Base-by-base conservation (phyloP, 2,113 vertebrate species). In the Gnathonemus echidnorhynchus region DNA sequence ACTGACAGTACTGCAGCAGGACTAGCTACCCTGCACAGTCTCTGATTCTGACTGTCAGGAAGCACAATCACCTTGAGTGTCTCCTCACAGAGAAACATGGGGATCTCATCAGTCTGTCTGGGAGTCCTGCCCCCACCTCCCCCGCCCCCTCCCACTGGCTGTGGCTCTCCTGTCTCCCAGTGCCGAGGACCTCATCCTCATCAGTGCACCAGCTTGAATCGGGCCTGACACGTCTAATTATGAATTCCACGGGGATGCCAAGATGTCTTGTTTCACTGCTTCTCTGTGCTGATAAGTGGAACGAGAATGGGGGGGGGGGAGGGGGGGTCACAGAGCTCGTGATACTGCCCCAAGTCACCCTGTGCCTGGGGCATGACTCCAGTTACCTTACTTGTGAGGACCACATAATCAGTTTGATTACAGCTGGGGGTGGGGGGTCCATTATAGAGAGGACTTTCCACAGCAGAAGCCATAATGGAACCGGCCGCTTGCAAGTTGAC, bases 391-490 rank as follows among this genome's bases (percentile, higher is more conserved):
- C 80, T 46, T 48, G 80, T 39, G 27, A 39, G 48, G 24, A 10
- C 27, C 62, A 66, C n/a, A 3, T 70, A 80, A 80, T 80, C 70
- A 50, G 42, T 89, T 89, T 80, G 50, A 89, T 52, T 80, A 80
- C 88, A 52, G 66, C 27, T 89, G 35, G 66, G 42, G 19, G 58
- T 9, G 88, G 53, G 58, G 24, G 88, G 24, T 89, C 66, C 48
- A 39, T 52, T 89, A 53, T 70, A 48, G 15, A 31, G 46, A 77
- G 13, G 48, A 35, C 13, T 45, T 35, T 27, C 45, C 56, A 31
- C 27, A 52, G n/a, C 91, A 58, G 86, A 91, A 94, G 94, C 93
- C 93, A 93, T 95, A 94, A 95, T 95, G 91, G 90, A 95, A 94
- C 74, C 90, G 87, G 52, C 92, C 91, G 91, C 94, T 92, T 94